Evolutionary conservation across 92 coral and sea anemone species (phyloP).

Genomic region (Porites cylindrica): DNA sequence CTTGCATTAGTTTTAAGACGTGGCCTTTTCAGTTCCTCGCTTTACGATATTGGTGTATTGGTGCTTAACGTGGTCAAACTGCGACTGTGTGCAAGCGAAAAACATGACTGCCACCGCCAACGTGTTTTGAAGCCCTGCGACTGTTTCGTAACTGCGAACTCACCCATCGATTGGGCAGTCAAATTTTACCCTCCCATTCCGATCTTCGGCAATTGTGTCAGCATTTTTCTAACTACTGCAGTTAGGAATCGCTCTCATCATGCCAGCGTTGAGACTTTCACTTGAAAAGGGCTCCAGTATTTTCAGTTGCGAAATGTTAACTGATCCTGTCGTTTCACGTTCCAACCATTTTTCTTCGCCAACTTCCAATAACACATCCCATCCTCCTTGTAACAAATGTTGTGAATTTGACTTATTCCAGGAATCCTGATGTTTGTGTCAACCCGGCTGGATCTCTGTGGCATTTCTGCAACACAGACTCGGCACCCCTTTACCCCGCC

Average conservation of each 20-base stretch:
- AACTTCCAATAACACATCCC: constrained; percentile 22
- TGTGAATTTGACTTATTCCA: constrained; percentile 56
- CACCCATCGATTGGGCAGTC: too few species aligned
- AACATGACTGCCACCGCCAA: too few species aligned
- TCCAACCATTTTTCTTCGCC: background rate
- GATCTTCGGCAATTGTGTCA: background rate
- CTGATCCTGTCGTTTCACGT: background rate
- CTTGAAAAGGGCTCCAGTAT: background rate
- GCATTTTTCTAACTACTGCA: background rate
- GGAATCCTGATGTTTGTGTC: constrained; percentile 24
- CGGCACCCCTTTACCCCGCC: constrained; percentile 52
- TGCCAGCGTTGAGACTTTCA: background rate
- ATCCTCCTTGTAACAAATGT: constrained; percentile 51
- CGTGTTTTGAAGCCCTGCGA: too few species aligned
- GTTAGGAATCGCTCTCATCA: background rate
- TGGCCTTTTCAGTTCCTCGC: too few species aligned
- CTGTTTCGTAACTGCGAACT: too few species aligned
- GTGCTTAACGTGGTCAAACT: too few species aligned
- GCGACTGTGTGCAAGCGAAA: too few species aligned
- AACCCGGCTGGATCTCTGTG: constrained; percentile 44
- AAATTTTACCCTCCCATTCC: too few species aligned
- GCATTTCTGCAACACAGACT: constrained; percentile 40
- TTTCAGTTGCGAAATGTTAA: background rate
- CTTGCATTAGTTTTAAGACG: too few species aligned
- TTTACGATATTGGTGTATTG: too few species aligned